These are phyloP conservation scores for Merops nubicus DNA, from an alignment of 2,113 vertebrate genomes.

Conservation along the genomic window DNA sequence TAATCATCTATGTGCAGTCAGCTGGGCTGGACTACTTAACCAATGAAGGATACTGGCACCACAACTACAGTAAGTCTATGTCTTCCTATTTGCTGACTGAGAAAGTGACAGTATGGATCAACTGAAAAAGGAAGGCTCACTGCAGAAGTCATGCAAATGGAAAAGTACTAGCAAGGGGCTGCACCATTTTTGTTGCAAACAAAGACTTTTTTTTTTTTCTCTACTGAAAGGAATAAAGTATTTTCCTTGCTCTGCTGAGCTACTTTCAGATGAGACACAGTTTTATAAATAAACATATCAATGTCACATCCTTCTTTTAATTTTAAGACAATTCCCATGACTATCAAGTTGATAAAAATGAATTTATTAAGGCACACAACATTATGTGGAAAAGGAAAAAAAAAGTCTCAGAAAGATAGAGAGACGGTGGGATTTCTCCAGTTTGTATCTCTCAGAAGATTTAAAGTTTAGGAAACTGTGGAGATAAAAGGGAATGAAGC, in stretches of 20 bases:
- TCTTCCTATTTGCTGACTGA: neutral
- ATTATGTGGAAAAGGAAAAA: neutral
- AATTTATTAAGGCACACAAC: neutral
- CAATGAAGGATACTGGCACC: too few relatives aligned
- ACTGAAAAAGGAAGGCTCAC: neutral
- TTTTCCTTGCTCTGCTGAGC: neutral
- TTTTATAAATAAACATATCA: neutral
- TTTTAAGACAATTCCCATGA: neutral
- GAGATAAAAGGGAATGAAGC: slow-evolving; percentile 50
- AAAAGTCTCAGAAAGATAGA: neutral
- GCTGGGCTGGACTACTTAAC: neutral
- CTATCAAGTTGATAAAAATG: neutral
- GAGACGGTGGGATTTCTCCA: neutral
- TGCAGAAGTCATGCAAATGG: neutral
- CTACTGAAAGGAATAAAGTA: neutral
- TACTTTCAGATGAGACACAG: neutral
- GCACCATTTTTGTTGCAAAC: neutral
- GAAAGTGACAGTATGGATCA: neutral
- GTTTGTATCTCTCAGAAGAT: neutral
- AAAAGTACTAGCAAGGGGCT: neutral
- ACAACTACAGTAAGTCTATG: neutral
- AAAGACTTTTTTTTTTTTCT: too few relatives aligned
- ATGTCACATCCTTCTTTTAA: neutral
- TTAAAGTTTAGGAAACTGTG: slow-evolving; percentile 2
- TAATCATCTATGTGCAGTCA: neutral